Conservation (phyloP, 2,888 invertebrate genomes). For the Eupeodes luniger region DNA sequence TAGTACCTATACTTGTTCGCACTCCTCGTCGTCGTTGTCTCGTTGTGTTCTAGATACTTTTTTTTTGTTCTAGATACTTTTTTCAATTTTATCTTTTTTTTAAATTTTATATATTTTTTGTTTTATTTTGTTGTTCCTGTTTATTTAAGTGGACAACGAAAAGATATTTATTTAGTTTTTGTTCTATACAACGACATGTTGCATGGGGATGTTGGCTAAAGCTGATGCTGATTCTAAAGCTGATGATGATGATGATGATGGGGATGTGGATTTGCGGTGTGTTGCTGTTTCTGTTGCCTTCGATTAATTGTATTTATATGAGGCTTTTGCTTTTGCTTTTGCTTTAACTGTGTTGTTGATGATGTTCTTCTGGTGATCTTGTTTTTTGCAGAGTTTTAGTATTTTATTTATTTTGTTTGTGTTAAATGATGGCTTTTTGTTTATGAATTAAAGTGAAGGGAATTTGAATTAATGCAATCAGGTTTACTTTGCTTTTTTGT, state of each 20-base stretch:
- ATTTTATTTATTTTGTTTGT: slow-evolving; percentile 15
- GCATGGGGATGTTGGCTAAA: neutral
- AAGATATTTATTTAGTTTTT: slow-evolving; percentile 44
- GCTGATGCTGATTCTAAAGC: too few species aligned
- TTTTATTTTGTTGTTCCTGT: slow-evolving; percentile 40
- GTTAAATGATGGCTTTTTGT: slow-evolving; percentile 55
- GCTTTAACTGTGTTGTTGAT: neutral
- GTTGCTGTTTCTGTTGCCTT: slow-evolving; percentile 27
- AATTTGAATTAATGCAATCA: slow-evolving; percentile 74
- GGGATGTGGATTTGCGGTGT: neutral
- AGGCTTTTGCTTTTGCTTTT: slow-evolving; percentile 28
- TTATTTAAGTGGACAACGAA: slow-evolving; percentile 56
- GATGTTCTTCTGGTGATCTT: slow-evolving; percentile 56
- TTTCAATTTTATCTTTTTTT: slow-evolving; percentile 6
- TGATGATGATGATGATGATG: neutral
- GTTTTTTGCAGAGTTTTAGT: slow-evolving; percentile 35
- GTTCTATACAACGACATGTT: slow-evolving; percentile 56
- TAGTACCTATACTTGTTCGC: slow-evolving; percentile 59
- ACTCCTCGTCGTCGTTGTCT: slow-evolving; percentile 33
- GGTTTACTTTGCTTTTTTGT: slow-evolving; percentile 6
- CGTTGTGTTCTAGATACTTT: slow-evolving; percentile 40
- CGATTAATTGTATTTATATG: slow-evolving; percentile 17
- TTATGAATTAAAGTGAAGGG: slow-evolving; percentile 72
- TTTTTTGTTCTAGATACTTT: slow-evolving; percentile 2
- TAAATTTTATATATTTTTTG: slow-evolving; percentile 3